Conservation (phyloP, 2,888 invertebrate genomes). For the Amiota minor region DNA sequence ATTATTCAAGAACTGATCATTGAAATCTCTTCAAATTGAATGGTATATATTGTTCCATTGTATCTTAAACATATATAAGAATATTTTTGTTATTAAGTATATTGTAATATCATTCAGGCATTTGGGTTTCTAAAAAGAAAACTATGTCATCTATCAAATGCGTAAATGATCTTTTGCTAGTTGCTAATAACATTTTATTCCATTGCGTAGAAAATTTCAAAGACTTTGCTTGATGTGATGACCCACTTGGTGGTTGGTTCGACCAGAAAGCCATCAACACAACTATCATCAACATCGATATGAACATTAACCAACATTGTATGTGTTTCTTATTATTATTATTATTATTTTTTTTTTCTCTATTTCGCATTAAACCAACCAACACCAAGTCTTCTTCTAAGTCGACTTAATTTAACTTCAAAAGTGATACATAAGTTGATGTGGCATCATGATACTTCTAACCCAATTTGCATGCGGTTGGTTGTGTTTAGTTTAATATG, state of each 20-base stretch:
- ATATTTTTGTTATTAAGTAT: too few species aligned
- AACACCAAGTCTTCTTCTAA: background rate
- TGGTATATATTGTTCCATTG: too few species aligned
- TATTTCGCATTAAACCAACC: background rate
- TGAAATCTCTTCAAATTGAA: too few species aligned
- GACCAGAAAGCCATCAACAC: background rate
- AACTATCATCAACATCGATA: background rate
- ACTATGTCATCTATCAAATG: too few species aligned
- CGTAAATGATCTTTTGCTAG: constrained; percentile 14
- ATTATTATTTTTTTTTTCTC: background rate
- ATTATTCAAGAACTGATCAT: too few species aligned
- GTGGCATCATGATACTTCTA: constrained; percentile 22
- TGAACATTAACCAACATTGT: background rate
- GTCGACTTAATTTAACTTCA: constrained; percentile 11
- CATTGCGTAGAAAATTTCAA: background rate
- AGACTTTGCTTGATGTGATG: background rate
- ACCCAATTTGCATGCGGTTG: constrained; percentile 27
- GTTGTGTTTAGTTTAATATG: constrained; percentile 9
- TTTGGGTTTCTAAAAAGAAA: too few species aligned
- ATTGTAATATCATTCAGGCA: too few species aligned
- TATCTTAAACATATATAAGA: too few species aligned
- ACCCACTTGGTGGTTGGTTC: constrained; percentile 9
- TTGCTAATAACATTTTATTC: constrained; percentile 14
- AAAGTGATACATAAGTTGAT: constrained; percentile 12
- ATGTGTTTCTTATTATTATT: background rate